phyloP scores from a whole-genome alignment of 1,140 invertebrate species.

The Plectrocnemia conspersa region DNA sequence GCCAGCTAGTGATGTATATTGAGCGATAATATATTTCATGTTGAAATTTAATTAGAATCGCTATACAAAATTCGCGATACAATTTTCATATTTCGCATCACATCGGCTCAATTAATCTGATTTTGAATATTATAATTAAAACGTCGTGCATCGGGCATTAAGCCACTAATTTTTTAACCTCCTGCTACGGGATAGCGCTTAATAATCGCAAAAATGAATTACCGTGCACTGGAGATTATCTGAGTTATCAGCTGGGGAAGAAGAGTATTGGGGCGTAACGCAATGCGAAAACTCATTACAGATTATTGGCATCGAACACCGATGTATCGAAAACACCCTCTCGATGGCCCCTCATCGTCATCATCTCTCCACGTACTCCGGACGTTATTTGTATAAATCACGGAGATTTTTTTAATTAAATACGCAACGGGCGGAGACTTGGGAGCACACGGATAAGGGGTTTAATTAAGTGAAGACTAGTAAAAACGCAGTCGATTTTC shows the following conservation, averaged over 20 bases:
- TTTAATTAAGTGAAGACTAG: slow-evolving; percentile 9
- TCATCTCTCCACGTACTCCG: slow-evolving; percentile 10
- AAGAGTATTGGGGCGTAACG: slow-evolving; percentile 22
- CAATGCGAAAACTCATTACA: slow-evolving; percentile 35
- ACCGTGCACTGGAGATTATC: slow-evolving; percentile 22
- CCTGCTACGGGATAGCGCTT: too few relatives aligned
- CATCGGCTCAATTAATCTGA: too few relatives aligned
- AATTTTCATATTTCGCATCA: too few relatives aligned
- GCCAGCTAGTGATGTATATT: too few relatives aligned
- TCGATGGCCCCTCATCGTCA: neutral
- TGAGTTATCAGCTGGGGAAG: slow-evolving; percentile 13
- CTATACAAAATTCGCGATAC: too few relatives aligned
- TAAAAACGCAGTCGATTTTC: too few relatives aligned
- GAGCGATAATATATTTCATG: too few relatives aligned
- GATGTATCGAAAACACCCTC: slow-evolving; percentile 15
- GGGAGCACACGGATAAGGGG: slow-evolving; percentile 1
- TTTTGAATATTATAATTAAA: too few relatives aligned
- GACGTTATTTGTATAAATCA: slow-evolving; percentile 22
- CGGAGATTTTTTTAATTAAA: slow-evolving; percentile 21
- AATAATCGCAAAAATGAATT: too few relatives aligned
- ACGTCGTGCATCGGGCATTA: too few relatives aligned
- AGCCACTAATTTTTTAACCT: too few relatives aligned
- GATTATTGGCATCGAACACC: slow-evolving; percentile 30
- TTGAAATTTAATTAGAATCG: too few relatives aligned
- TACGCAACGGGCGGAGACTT: neutral